Percentiles rank a stretch among this genome's conserved stretches.
Conservation (phyloP, 2,888 invertebrate genomes). For the Drosophila neutralis region DNA sequence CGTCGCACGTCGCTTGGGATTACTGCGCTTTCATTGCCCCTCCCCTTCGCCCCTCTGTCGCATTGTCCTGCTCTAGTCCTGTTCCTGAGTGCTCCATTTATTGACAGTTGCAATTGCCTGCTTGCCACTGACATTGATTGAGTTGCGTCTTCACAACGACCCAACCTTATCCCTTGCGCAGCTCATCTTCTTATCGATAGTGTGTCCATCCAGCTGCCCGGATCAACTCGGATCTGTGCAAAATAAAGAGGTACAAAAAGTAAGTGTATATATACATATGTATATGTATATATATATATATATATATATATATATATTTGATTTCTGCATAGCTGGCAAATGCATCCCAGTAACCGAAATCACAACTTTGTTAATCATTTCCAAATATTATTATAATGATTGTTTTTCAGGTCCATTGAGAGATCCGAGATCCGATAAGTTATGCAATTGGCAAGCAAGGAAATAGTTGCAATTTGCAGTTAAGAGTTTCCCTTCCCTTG, state of each 20-base stretch:
- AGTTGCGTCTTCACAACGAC: slow-evolving; percentile 45
- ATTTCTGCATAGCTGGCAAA: background rate
- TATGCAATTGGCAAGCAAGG: background rate
- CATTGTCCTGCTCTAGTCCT: background rate
- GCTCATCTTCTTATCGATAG: slow-evolving; percentile 47
- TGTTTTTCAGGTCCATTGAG: background rate
- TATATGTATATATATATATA: background rate
- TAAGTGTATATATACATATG: no score
- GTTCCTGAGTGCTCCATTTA: slow-evolving; percentile 65
- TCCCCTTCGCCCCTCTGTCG: background rate
- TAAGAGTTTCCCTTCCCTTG: background rate
- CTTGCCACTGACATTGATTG: slow-evolving; percentile 67
- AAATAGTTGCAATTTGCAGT: background rate
- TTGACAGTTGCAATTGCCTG: slow-evolving; percentile 69
- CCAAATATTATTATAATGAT: background rate
- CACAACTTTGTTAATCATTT: background rate
- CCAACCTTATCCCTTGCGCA: background rate
- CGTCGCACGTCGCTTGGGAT: slow-evolving; percentile 65
- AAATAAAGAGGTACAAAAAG: background rate
- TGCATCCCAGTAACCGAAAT: background rate
- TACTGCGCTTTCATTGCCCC: slow-evolving; percentile 33
- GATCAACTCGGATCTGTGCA: slow-evolving; percentile 8
- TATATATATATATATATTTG: background rate
- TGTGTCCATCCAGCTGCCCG: slow-evolving; percentile 39
- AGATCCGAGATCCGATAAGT: background rate